Evolutionary conservation across 2,113 vertebrate genomes (phyloP).

Genomic region (Myodes glareolus): DNA sequence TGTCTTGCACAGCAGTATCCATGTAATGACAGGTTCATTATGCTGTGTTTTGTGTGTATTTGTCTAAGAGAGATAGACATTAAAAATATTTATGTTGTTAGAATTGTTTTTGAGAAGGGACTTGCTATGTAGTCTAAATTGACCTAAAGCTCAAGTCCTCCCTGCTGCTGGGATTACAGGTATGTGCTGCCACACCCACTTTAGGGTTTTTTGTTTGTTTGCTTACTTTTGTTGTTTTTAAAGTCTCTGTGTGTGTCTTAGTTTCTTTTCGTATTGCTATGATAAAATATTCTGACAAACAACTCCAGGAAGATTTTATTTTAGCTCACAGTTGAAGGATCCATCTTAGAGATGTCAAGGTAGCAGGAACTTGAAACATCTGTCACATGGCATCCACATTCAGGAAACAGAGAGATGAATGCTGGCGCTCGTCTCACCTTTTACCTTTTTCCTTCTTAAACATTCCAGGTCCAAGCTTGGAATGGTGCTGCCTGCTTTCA

Average conservation of each 20-base stretch:
- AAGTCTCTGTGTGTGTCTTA: neutral
- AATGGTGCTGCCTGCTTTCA: neutral
- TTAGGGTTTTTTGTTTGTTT: neutral
- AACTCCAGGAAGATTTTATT: neutral
- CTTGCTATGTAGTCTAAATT: neutral
- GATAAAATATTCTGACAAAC: neutral
- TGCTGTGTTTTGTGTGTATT: neutral
- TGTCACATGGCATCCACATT: neutral
- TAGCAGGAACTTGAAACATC: neutral
- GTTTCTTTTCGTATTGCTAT: neutral
- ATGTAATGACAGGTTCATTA: conserved; percentile 32
- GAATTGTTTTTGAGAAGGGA: neutral
- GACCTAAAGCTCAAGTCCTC: neutral
- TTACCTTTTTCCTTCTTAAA: neutral
- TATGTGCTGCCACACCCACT: neutral
- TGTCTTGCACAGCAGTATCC: neutral
- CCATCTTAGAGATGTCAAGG: neutral
- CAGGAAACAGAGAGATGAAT: neutral
- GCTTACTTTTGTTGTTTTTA: neutral
- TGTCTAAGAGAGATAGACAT: neutral
- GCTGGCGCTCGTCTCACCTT: neutral
- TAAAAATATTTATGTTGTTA: neutral
- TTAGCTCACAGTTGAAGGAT: neutral
- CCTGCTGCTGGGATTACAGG: neutral
- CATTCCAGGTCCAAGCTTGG: neutral